phyloP scores from a whole-genome alignment of 1,140 invertebrate species.

The Philotrypesis tridentata region DNA sequence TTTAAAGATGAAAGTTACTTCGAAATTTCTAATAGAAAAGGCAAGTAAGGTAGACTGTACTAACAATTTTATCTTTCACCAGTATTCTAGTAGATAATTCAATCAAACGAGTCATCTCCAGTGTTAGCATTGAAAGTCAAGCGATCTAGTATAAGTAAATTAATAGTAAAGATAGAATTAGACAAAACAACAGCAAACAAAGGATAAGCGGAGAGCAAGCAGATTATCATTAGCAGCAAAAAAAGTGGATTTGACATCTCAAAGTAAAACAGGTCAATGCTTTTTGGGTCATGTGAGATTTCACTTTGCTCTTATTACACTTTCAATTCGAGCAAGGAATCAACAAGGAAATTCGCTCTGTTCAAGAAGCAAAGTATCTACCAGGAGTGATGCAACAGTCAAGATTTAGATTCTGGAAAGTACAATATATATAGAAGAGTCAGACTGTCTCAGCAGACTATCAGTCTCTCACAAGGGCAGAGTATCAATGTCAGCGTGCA shows the following conservation, averaged over 20 bases:
- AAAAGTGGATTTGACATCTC: background rate
- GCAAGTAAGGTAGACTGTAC: too few relatives aligned
- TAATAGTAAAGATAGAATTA: background rate
- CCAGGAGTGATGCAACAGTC: background rate
- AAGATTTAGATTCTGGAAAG: background rate
- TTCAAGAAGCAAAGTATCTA: background rate
- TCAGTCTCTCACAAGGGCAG: background rate
- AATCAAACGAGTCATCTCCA: background rate
- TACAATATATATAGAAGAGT: background rate
- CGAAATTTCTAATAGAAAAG: too few relatives aligned
- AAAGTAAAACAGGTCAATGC: slow-evolving; percentile 28
- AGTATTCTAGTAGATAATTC: background rate
- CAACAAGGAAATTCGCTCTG: background rate
- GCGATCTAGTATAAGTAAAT: background rate
- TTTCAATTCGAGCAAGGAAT: background rate
- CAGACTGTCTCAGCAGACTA: background rate
- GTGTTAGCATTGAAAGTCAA: background rate
- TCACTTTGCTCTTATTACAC: background rate
- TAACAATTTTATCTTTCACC: background rate
- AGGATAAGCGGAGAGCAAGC: background rate
- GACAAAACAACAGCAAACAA: background rate
- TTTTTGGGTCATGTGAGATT: slow-evolving; percentile 40
- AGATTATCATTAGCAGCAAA: background rate
- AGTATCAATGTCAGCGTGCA: slow-evolving; percentile 14
- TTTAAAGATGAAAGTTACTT: too few relatives aligned